These are phyloP conservation scores for rat (Rattus norvegicus) DNA, from an alignment of 2,113 vertebrate genomes.

Conservation along the genomic window GRCr8 NC_086032.1:37242501-37243000, in stretches of 20 bases:
- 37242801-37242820: background rate
- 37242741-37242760: background rate
- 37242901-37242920: background rate
- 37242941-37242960: too few species aligned
- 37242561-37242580: background rate
- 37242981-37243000: too few species aligned
- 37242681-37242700: background rate
- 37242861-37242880: background rate
- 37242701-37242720: background rate
- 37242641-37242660: background rate
- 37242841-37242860: background rate
- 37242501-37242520: background rate
- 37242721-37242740: background rate
- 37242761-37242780: too few species aligned
- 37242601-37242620: background rate
- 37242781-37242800: background rate
- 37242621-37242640: background rate
- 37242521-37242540: background rate
- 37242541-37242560: background rate
- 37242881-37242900: background rate
- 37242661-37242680: background rate
- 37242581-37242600: background rate
- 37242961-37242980: background rate
- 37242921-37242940: too few species aligned
- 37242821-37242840: background rate